Conservation (phyloP, 2,888 invertebrate species). For the Agrenia bidenticulata region DNA sequence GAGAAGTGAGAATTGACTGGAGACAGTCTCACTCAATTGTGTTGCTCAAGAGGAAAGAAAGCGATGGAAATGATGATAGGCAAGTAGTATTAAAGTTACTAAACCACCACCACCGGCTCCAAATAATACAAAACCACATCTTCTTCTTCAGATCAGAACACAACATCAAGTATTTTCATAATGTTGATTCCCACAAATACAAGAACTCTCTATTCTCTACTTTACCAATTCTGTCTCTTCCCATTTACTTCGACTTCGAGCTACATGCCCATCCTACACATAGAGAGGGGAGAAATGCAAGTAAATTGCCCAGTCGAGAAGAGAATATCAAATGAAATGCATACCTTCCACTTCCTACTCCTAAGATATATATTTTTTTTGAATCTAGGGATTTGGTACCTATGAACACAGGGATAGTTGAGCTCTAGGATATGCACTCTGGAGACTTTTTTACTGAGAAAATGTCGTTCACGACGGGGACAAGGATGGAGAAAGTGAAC, state of each 20-base stretch:
- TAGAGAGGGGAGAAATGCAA: constrained; percentile 15
- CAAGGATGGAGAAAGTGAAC: constrained; percentile 2
- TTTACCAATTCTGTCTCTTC: constrained; percentile 10
- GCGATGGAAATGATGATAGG: constrained; percentile 24
- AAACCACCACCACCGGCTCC: constrained; percentile 8
- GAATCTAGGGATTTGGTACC: no score
- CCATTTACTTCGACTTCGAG: constrained; percentile 1
- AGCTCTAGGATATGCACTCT: constrained; percentile 13
- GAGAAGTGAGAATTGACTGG: constrained; percentile 23
- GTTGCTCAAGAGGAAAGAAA: constrained; percentile 21
- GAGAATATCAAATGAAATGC: constrained; percentile 38
- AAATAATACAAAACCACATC: background rate
- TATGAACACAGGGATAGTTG: background rate
- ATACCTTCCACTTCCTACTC: constrained; percentile 8
- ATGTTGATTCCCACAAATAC: constrained; percentile 19
- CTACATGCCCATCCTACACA: no score
- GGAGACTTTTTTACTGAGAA: constrained; percentile 22
- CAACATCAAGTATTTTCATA: constrained; percentile 8
- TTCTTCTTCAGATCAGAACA: no score
- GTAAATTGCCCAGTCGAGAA: constrained; percentile 35
- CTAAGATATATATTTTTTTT: background rate
- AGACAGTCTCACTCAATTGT: constrained; percentile 30
- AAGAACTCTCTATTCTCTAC: constrained; percentile 10
- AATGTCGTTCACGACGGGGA: constrained; percentile 2
- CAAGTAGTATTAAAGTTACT: constrained; percentile 17